Conservation (phyloP, 2,797 vertebrate genomes). For the Typhlichthys eigenmanni region DNA sequence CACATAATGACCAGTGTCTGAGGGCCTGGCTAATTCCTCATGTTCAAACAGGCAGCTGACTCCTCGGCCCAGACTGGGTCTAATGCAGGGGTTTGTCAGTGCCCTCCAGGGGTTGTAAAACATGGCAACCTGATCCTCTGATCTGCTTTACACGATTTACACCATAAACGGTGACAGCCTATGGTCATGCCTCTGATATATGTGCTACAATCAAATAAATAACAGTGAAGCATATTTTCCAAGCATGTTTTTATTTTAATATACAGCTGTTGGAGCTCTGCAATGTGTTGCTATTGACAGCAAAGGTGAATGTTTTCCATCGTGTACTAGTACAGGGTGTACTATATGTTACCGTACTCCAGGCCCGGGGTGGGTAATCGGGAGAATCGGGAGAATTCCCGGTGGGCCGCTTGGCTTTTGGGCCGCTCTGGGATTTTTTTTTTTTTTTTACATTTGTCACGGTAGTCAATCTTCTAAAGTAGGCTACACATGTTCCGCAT, state of each 20-base stretch:
- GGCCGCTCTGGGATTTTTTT: too few relatives aligned
- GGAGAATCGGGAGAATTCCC: too few relatives aligned
- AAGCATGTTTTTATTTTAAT: slow-evolving; percentile 16
- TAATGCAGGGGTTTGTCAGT: slow-evolving; percentile 66
- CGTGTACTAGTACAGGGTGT: too few relatives aligned
- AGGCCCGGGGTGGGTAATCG: too few relatives aligned
- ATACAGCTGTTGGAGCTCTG: slow-evolving; percentile 9
- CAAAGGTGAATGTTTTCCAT: background rate
- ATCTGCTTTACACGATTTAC: slow-evolving; percentile 47
- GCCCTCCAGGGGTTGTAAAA: slow-evolving; percentile 66
- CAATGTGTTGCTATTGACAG: background rate
- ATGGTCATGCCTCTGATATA: slow-evolving; percentile 30
- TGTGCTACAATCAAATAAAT: slow-evolving; percentile 18
- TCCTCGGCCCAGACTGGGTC: slow-evolving; percentile 55
- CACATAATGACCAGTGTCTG: slow-evolving; percentile 77
- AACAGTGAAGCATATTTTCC: slow-evolving; percentile 15
- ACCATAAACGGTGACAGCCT: slow-evolving; percentile 25
- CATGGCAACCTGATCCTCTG: slow-evolving; percentile 51
- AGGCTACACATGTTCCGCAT: too few relatives aligned
- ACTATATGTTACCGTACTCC: too few relatives aligned
- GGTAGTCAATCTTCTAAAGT: too few relatives aligned
- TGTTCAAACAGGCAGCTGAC: slow-evolving; percentile 71
- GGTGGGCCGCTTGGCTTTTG: too few relatives aligned
- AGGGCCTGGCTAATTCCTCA: slow-evolving; percentile 74
- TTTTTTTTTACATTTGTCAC: too few relatives aligned